Evolutionary conservation across 1,140 invertebrate genomes (phyloP), one percentile per base, ranked within the genome.

Genomic region (Dreissena rostriformis): DNA sequence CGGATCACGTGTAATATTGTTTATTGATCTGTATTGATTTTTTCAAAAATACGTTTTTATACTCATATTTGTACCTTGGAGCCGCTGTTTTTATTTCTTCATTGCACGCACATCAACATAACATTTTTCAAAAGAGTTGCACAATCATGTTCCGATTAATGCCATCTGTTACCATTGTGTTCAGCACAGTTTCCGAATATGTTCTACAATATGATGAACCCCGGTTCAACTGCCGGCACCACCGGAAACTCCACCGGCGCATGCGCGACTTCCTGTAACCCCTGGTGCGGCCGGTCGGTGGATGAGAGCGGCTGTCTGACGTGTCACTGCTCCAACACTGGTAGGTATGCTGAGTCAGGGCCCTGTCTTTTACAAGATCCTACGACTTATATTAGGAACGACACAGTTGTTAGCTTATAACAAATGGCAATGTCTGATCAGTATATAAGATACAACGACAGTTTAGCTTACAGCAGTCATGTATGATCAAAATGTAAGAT

Each of bases 131-230:
- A 2, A 26, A 22, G 19, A 22, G 11, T 4, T 22, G 61, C 19
- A 26, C 24, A 22, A 2, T 7, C 19, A 63, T 26, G 24, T 11
- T 26, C 19, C 19, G 11, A 63, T 5, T 22, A 11, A 22, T 26
- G 24, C 61, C 24, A 63, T 26, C 61, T 63, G 61, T n/a, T 22
- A n/a, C 39, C 39, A 39, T 39, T 39, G 39, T 39, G 8, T 66
- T 52, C 63, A 77, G 75, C 29, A 67, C 75, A 77, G 24, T 77
- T 77, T 49, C 61, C 19, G 17, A 77, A 77, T 22, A 49, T 53
- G 52, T 77, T 77, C 29, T 22, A 28, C 10, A 61, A 39, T 17
- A 65, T 77, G 61, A n/a, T 52, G 75, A 67, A 67, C 24, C 51
- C 63, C 61, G 75, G 63, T 51, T 39, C 39, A 39, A 39, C 39